Conservation (phyloP, 2,797 vertebrate species). For the Thalassophryne amazonica region DNA sequence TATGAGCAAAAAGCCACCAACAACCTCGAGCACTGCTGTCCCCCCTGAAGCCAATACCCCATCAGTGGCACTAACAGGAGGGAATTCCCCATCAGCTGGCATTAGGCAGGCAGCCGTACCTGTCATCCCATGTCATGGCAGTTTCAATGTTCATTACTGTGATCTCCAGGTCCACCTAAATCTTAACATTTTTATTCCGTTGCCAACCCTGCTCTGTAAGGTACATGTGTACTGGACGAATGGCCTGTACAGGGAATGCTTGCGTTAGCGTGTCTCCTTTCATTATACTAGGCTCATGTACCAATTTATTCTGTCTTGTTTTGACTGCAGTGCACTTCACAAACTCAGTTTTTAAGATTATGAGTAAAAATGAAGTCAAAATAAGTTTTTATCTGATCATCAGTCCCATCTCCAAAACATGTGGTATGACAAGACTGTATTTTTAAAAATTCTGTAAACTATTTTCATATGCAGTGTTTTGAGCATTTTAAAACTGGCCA, state of each 20-base stretch:
- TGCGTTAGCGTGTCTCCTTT: neutral
- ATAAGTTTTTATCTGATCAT: constrained; percentile 1
- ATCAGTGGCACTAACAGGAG: too few species aligned
- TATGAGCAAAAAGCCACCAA: too few species aligned
- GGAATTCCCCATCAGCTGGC: too few species aligned
- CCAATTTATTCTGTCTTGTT: neutral
- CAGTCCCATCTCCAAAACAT: too few species aligned
- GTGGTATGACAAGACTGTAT: too few species aligned
- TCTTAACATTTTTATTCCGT: constrained; percentile 13
- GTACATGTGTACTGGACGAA: neutral
- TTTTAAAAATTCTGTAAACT: too few species aligned
- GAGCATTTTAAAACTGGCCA: too few species aligned
- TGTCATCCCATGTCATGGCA: too few species aligned
- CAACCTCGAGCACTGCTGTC: too few species aligned
- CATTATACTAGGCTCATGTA: neutral
- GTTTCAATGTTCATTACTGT: neutral
- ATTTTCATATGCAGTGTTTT: too few species aligned
- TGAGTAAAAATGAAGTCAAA: constrained; percentile 8
- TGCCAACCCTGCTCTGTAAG: neutral
- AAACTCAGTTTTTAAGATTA: neutral
- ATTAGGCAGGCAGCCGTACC: too few species aligned
- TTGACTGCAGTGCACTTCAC: neutral
- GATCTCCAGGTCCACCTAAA: neutral
- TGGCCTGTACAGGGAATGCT: neutral
- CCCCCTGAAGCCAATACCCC: too few species aligned